phyloP scores from a whole-genome alignment of 2,797 vertebrate species.

The Poecilia velifera region DNA sequence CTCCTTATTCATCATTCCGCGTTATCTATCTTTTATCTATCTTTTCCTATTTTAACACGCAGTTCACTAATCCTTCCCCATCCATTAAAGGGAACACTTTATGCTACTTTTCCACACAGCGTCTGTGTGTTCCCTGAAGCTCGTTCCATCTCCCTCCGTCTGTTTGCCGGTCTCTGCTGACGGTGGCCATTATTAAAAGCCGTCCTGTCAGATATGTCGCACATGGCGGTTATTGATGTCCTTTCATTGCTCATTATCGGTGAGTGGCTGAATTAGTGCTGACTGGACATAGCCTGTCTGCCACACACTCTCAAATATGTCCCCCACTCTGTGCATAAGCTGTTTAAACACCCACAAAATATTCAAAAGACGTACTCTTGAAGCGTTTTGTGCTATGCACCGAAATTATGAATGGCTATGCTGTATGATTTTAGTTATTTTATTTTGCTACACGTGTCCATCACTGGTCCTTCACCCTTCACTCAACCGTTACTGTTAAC shows the following conservation, averaged over 20 bases:
- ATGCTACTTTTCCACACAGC: conserved; percentile 1
- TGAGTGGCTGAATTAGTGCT: conserved; percentile 73
- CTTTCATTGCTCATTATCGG: conserved; percentile 77
- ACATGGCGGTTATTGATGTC: conserved; percentile 73
- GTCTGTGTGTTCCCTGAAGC: conserved; percentile 3
- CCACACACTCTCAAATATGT: conserved; percentile 21
- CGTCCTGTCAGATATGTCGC: conserved; percentile 59
- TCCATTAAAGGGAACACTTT: conserved; percentile 18
- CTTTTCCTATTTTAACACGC: conserved; percentile 3
- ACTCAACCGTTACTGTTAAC: conserved; percentile 53
- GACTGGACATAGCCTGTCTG: conserved; percentile 61
- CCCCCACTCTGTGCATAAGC: conserved; percentile 5
- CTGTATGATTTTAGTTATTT: background rate
- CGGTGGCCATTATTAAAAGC: conserved; percentile 73
- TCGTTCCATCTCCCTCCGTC: conserved; percentile 5
- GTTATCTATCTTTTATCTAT: conserved; percentile 11
- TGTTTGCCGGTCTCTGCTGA: conserved; percentile 62
- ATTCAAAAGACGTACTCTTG: background rate
- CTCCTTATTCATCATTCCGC: conserved; percentile 23
- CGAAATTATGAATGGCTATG: background rate
- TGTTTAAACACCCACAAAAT: conserved; percentile 13
- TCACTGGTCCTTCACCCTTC: conserved; percentile 50
- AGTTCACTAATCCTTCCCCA: conserved; percentile 19
- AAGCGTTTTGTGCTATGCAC: background rate
- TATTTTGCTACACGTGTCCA: conserved; percentile 19